Conservation (phyloP, 2,113 vertebrate genomes). For the Ivindomyrus marchei region DNA sequence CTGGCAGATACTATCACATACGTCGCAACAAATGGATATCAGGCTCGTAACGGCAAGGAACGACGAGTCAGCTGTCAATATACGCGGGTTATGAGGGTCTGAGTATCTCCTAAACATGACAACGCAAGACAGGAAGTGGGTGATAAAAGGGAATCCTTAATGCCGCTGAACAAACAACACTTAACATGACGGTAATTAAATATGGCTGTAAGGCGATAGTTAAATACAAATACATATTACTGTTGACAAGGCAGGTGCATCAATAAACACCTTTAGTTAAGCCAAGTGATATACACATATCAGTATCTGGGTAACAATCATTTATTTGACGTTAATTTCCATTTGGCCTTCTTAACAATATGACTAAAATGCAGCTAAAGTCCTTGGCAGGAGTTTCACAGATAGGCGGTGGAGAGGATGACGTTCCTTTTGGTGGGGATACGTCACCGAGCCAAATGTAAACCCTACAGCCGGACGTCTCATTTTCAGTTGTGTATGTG, state of each 20-base stretch:
- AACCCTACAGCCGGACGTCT: neutral
- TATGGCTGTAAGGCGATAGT: neutral
- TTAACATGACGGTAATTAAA: neutral
- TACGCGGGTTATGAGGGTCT: conserved; percentile 79
- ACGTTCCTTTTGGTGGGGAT: neutral
- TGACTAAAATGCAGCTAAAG: neutral
- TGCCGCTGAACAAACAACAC: neutral
- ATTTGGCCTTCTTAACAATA: neutral
- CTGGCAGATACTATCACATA: conserved; percentile 95
- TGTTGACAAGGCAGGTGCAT: neutral
- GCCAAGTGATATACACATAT: neutral
- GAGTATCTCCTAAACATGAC: conserved; percentile 83
- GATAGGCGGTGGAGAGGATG: neutral
- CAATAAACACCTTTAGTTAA: neutral
- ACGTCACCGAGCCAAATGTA: neutral
- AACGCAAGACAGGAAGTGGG: conserved; percentile 65
- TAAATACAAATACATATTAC: neutral
- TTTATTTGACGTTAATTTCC: neutral
- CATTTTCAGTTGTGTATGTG: conserved; percentile 47
- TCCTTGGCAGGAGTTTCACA: neutral
- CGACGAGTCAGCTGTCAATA: conserved; percentile 83
- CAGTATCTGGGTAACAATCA: neutral
- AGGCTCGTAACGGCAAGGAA: conserved; percentile 46
- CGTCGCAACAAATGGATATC: conserved; percentile 99
- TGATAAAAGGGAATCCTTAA: neutral